Evolutionary conservation across 2,113 vertebrate species (phyloP), one percentile per base, ranked within the genome.

Genomic region (Macrotus californicus): DNA sequence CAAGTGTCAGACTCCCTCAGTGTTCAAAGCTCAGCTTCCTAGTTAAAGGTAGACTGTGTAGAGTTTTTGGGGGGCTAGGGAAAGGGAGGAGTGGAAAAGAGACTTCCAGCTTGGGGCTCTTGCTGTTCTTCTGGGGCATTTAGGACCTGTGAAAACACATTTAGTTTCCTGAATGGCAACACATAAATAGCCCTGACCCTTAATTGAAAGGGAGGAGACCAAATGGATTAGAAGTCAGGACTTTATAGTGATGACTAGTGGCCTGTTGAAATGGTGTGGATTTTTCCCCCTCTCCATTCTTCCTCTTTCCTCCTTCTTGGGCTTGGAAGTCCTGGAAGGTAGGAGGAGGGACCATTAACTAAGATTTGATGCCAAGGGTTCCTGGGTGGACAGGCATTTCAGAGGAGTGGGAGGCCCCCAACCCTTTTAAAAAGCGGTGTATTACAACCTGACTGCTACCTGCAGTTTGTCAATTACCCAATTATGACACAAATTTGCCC

Each of bases 391-490:
- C 92, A 86, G 39, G n/a, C 86, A 87, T 93, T 91, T 77, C 19
- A 85, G 59, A 67, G 7, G 70, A 56, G 54, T 22, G 82, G 21
- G 86, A 64, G 34, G 2, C 26, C 87, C 18, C 43, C n/a, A 54
- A 41, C 26, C 34, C 72, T 82, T 83, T 92, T 89, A 64, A 50
- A 87, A 75, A 92, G 61, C 73, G 88, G 70, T 64, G 14, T n/a
- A 59, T 96, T 97, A 87, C 85, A 96, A 93, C 66, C 84, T 97
- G 97, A 97, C 95, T 97, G 97, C 93, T 98, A 97, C 97, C 98
- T 98, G 96, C 50, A 95, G 97, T 98, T 98, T 96, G 96, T 96
- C 98, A 98, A 98, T 98, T 98, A 98, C 95, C 97, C 97, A 97
- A 96, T 98, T 98, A 97, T 95, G 96, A 98, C 95, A 94, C 96